Evolutionary conservation across 1,140 invertebrate genomes (phyloP).

Genomic region (Drosophila kohkoa): DNA sequence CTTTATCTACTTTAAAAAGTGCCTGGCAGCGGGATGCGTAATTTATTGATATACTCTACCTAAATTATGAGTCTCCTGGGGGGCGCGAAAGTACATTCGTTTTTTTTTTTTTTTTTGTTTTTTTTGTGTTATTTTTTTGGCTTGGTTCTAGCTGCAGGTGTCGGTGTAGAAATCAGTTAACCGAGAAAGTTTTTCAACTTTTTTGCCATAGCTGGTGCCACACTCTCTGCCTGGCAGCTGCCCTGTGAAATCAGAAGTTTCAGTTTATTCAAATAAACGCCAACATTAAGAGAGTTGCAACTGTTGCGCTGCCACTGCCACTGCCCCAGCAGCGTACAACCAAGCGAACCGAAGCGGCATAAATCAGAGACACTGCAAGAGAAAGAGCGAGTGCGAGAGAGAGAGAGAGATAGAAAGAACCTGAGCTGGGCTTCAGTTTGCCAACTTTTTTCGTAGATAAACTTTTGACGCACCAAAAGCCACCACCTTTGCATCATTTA

Average conservation of each 20-base stretch:
- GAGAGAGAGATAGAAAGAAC: not conserved
- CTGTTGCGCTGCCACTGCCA: constrained; percentile 62
- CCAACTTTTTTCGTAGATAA: constrained; percentile 69
- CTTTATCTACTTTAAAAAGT: constrained; percentile 58
- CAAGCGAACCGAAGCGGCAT: constrained; percentile 64
- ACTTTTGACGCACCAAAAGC: constrained; percentile 65
- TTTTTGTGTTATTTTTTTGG: too few relatives aligned
- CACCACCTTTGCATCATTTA: constrained; percentile 72
- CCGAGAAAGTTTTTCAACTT: constrained; percentile 80
- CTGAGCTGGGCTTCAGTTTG: constrained; percentile 25
- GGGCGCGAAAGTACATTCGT: constrained; percentile 37
- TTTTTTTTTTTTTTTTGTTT: constrained; percentile 7
- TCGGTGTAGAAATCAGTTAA: constrained; percentile 81
- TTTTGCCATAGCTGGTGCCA: constrained; percentile 42
- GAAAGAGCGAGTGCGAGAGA: not conserved
- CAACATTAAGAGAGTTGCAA: constrained; percentile 80
- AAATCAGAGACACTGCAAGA: constrained; percentile 58
- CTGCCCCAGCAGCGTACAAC: constrained; percentile 29
- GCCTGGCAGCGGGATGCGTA: constrained; percentile 66
- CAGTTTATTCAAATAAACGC: constrained; percentile 83
- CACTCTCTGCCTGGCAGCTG: constrained; percentile 30
- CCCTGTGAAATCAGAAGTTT: constrained; percentile 77
- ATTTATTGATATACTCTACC: constrained; percentile 80
- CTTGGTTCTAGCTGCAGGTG: constrained; percentile 65
- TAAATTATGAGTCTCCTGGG: constrained; percentile 82